Conservation (phyloP, 2,113 vertebrate genomes). For the Sceloporus undulatus region DNA sequence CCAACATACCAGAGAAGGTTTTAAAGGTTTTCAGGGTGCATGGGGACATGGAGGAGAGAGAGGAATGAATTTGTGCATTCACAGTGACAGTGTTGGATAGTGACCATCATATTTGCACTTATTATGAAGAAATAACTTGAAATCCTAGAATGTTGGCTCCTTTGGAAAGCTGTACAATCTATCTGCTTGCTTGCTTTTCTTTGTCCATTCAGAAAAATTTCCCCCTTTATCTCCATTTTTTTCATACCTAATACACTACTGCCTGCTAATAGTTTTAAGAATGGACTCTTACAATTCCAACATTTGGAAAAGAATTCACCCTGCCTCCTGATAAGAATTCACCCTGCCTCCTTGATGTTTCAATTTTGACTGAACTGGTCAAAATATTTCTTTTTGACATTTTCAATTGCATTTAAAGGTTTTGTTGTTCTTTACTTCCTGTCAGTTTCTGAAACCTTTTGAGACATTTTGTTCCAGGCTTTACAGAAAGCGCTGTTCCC, state of each 20-base stretch:
- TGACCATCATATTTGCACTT: too few species aligned
- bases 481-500: neutral
- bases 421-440: neutral
- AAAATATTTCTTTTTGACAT: slow-evolving; percentile 1
- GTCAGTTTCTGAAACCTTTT: neutral
- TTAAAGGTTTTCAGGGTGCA: too few species aligned
- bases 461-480: neutral
- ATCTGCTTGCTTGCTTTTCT: too few species aligned
- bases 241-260: neutral
- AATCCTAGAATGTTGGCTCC: neutral
- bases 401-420: slow-evolving; percentile 4
- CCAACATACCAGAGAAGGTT: too few species aligned
- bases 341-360: neutral
- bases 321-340: neutral
- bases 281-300: neutral
- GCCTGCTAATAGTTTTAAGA: neutral
- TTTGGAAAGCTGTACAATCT: neutral
- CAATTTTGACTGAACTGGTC: neutral
- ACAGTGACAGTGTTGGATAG: too few species aligned
- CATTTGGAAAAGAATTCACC: neutral
- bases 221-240: neutral
- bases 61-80: too few species aligned
- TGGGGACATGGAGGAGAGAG: too few species aligned
- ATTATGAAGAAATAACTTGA: too few species aligned
- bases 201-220: too few species aligned